Evolutionary conservation across 2,113 vertebrate genomes (phyloP), one percentile per base, ranked within the genome.

Genomic region (Genyomyrus donnyi): DNA sequence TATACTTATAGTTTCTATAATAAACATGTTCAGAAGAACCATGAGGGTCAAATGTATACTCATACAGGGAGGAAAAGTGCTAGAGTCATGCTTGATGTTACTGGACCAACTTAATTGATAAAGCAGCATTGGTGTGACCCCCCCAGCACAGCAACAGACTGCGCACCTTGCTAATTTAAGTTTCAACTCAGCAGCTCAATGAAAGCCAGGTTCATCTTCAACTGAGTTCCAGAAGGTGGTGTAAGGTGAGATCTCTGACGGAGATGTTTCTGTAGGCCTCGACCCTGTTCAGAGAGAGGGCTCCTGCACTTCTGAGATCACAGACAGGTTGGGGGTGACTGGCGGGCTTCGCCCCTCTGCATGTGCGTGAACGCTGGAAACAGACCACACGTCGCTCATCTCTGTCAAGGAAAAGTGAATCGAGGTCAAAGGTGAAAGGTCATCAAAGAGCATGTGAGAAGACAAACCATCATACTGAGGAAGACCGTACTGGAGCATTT

Each of bases 321-420:
- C 94, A 93, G 95, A 94, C 89, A 96, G 92, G 89, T 94, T 94
- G 3, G 95, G 93, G 2, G 89, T 70, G 35, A 80, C 91, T 48
- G 95, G 94, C 0, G 90, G 83, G 89, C 92, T 95, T 83, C 84
- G 93, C 0, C 91, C 91, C 80, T 96, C 95, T 0, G 92, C 92
- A 24, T 91, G 91, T 17, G 94, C 93, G 6, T 90, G 91, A 88
- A 95, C 90, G 19, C 95, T 95, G 90, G 95, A 96, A 89, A 96
- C 90, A 90, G 95, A 96, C 96, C 96, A 96, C 49, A 97, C 96
- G 3, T 97, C 96, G 42, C 95, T 95, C 83, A 97, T 87, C 91
- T 96, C 96, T 96, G 94, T 58, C 5, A 50, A 90, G 89, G 42
- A 88, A 24, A 46, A 27, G 27, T 8, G 48, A 39, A 21, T n/a